Evolutionary conservation across 2,888 invertebrate species (phyloP).

Genomic region (Mesoligia furuncula): DNA sequence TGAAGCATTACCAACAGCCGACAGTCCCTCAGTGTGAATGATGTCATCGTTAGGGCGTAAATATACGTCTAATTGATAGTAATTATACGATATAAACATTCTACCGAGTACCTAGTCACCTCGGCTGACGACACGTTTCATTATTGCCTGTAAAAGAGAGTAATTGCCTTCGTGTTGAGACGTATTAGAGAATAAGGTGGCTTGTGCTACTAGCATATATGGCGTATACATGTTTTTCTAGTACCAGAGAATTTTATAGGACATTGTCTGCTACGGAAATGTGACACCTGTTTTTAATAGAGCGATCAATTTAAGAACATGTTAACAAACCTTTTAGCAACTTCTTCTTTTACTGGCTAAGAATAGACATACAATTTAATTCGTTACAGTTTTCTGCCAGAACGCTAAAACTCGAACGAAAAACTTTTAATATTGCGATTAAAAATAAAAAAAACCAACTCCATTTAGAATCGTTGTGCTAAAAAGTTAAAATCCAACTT

Average conservation of each 20-base stretch:
- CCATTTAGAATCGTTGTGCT: background rate
- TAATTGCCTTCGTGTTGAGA: slow-evolving; percentile 13
- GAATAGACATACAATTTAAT: background rate
- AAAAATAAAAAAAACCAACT: background rate
- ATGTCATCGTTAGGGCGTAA: slow-evolving; percentile 63
- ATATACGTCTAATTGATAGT: slow-evolving; percentile 56
- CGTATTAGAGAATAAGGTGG: background rate
- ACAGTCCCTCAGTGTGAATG: slow-evolving; percentile 37
- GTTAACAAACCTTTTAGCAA: background rate
- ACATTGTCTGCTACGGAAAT: background rate
- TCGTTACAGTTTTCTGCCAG: background rate
- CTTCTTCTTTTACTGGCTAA: slow-evolving; percentile 1
- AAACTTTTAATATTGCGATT: background rate
- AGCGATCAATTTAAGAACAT: slow-evolving; percentile 14
- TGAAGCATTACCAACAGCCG: slow-evolving; percentile 2
- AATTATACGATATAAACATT: slow-evolving; percentile 61
- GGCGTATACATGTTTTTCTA: background rate
- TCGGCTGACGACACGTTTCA: slow-evolving; percentile 21
- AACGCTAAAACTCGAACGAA: background rate
- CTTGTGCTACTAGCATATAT: background rate
- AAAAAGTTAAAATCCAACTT: background rate
- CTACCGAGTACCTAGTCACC: slow-evolving; percentile 35
- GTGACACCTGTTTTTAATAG: slow-evolving; percentile 24
- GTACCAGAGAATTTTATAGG: background rate
- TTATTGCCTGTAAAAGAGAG: slow-evolving; percentile 24